Evolutionary conservation across 2,888 invertebrate species (phyloP).

Genomic region (Pyrgus malvae): DNA sequence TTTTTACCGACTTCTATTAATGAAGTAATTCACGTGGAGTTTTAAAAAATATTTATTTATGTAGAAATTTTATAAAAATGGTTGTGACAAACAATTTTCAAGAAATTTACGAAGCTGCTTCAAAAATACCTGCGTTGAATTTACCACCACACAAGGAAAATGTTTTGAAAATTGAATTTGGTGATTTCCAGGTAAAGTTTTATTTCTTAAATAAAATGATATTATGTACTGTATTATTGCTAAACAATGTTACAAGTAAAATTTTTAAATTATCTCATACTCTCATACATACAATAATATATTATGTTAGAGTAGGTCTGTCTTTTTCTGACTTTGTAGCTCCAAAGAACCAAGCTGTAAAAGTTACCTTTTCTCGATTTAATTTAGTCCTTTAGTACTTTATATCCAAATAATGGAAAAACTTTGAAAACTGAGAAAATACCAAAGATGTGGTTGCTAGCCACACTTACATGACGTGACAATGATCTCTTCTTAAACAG

Average conservation of each 20-base stretch:
- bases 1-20: too few species aligned
- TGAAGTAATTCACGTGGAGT: neutral
- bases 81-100: constrained; percentile 45
- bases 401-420: too few species aligned
- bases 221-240: neutral
- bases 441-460: too few species aligned
- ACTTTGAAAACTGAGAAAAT: too few species aligned
- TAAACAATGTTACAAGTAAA: neutral
- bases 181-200: constrained; percentile 47
- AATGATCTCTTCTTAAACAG: too few species aligned
- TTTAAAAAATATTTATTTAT: neutral
- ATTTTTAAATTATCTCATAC: neutral
- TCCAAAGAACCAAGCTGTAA: too few species aligned
- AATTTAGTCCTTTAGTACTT: too few species aligned
- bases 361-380: too few species aligned
- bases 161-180: constrained; percentile 45
- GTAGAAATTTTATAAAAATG: constrained; percentile 40
- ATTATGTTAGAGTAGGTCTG: too few species aligned
- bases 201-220: neutral
- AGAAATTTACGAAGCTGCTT: constrained; percentile 45
- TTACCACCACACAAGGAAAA: constrained; percentile 53
- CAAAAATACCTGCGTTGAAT: constrained; percentile 38
- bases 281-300: neutral
- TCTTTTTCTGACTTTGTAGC: too few species aligned
- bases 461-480: too few species aligned